Evolutionary conservation across 2,113 vertebrate species (phyloP).

Genomic region (Dasyornis broadbenti): DNA sequence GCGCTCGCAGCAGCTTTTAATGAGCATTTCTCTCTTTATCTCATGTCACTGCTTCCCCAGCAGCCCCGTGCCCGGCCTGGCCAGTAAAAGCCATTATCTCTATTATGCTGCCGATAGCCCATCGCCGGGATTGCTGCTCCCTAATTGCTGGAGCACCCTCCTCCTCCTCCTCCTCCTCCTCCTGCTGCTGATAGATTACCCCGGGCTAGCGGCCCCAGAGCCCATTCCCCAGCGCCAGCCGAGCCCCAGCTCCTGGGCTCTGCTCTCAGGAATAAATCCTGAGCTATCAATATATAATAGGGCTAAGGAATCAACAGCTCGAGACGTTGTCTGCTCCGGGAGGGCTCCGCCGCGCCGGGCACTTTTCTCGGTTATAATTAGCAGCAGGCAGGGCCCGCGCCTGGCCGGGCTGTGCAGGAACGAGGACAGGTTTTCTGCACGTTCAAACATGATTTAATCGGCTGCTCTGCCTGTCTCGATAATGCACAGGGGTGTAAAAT

Average conservation of each 20-base stretch:
- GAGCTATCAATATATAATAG: slow-evolving; percentile 75
- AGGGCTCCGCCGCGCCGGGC: slow-evolving; percentile 27
- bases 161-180: slow-evolving; percentile 22
- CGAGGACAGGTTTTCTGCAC: slow-evolving; percentile 24
- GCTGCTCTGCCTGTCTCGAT: not conserved
- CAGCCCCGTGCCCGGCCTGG: slow-evolving; percentile 62
- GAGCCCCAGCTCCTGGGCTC: slow-evolving; percentile 54
- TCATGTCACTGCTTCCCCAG: slow-evolving; percentile 64
- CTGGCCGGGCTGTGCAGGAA: not conserved
- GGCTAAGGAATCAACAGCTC: slow-evolving; percentile 70
- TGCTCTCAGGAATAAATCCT: slow-evolving; percentile 75
- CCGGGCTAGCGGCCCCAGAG: slow-evolving; percentile 70
- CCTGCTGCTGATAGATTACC: slow-evolving; percentile 73
- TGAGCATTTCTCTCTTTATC: slow-evolving; percentile 71
- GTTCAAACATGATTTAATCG: slow-evolving; percentile 54
- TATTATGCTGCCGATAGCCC: slow-evolving; percentile 79
- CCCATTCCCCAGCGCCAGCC: slow-evolving; percentile 67
- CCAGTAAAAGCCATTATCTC: slow-evolving; percentile 81
- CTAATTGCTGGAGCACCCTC: slow-evolving; percentile 79
- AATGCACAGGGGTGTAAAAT: slow-evolving; percentile 41
- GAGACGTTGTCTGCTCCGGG: slow-evolving; percentile 58
- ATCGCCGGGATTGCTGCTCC: slow-evolving; percentile 76
- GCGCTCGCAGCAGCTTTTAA: slow-evolving; percentile 60
- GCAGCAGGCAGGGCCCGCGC: slow-evolving; percentile 43
- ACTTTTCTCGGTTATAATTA: slow-evolving; percentile 66